Base-by-base conservation (phyloP, 35 echinoderm and acorn worm genomes). In the Apostichopus japonicus region DNA sequence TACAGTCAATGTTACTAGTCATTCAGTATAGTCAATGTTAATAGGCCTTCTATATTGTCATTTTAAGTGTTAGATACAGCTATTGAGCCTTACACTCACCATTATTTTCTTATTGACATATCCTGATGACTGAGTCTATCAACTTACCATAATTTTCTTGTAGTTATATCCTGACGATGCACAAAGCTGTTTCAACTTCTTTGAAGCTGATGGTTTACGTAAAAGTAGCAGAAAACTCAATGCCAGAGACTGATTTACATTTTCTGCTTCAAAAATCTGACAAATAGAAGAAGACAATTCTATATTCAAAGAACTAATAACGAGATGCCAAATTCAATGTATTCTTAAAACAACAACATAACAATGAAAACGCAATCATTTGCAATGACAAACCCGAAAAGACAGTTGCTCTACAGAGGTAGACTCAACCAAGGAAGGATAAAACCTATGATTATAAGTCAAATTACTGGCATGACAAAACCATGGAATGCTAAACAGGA, bases 91-190 rank as follows among this genome's bases (percentile, higher is more conserved):
- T 67, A 14, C 11, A 13, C 23, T 27, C 78, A 27, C 23, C 11
- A 27, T 22, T 79, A 27, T 79, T 79, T 79, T 79, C 78, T 11
- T 53, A 23, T 17, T 17, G 23, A 10, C 11, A 6, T 23, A 27
- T 79, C 23, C 78, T 53, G 23, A 67, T 9, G 11, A 82, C 21
- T 82, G 79, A 54, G 1, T 51, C 33, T 33, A n/a, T 33, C 16
- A 52, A 59, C 96, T 83, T 80, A 97, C 96, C 92, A 97, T 65
- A 54, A 98, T 77, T 92, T 94, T 98, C 90, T 93, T 95, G 90
- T 95, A 98, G 84, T 95, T 95, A 16, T 92, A 94, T 21, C 94
- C 96, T 92, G 94, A 92, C 75, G 90, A 63, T 19, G 71, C 79
- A 65, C 76, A 72, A 44, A 98, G 79, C n/a, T 80, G 83, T 27